These are phyloP conservation scores for Pachymerium ferrugineum DNA, from an alignment of 2,888 invertebrate species.

Conservation along the genomic window DNA sequence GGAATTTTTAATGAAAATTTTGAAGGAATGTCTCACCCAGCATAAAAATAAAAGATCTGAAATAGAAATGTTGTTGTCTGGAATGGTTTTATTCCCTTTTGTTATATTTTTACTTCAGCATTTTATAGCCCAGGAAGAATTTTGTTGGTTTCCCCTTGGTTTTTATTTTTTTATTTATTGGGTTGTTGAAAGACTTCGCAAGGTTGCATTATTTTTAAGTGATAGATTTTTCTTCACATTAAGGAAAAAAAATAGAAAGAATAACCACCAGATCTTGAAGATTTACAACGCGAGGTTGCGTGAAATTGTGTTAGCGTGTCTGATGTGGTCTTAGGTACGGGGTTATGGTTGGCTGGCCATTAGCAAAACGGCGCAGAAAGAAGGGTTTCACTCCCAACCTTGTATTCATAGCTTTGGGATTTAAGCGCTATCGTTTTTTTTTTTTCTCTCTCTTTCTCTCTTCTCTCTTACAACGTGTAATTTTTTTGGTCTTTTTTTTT, in stretches of 20 bases:
- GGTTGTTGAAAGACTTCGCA: neutral
- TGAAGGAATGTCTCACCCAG: neutral
- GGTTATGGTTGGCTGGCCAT: conserved; percentile 4
- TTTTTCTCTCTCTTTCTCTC: neutral
- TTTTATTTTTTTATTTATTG: neutral
- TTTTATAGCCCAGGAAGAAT: neutral
- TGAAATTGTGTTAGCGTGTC: conserved; percentile 3
- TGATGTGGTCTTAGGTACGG: neutral
- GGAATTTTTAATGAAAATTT: neutral
- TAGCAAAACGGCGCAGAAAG: neutral
- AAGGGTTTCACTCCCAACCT: neutral
- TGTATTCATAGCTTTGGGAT: too few relatives aligned
- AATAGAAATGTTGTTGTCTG: too few relatives aligned
- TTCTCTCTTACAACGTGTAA: too few relatives aligned
- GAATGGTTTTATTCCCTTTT: neutral
- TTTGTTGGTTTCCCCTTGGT: neutral
- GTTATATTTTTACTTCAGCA: neutral
- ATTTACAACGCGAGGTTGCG: neutral
- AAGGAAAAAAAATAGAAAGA: neutral
- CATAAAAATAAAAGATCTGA: neutral
- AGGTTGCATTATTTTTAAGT: conserved; percentile 1
- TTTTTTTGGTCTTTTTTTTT: neutral
- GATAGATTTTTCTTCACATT: neutral
- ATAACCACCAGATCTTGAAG: neutral
- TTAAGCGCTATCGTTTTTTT: neutral